Evolutionary conservation across 2,797 vertebrate genomes (phyloP).

Genomic region (Syngnathus acus): DNA sequence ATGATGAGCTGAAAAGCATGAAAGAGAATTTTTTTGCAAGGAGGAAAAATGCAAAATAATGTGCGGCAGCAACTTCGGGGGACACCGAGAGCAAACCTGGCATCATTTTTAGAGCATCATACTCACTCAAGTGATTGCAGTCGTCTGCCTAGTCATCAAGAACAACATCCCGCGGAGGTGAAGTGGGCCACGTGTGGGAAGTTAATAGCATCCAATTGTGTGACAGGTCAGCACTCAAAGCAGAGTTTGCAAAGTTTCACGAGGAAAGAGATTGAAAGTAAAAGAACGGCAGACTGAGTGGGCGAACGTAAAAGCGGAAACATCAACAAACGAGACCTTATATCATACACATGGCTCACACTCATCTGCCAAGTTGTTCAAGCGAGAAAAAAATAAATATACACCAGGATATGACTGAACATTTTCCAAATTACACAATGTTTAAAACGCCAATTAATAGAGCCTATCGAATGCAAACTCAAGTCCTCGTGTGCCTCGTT

Average conservation of each 20-base stretch:
- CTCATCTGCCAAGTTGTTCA: background rate
- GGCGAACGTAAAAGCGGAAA: background rate
- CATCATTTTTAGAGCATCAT: background rate
- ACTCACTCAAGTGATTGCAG: constrained; percentile 3
- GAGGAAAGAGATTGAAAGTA: background rate
- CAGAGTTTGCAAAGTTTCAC: background rate
- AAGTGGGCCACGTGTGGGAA: background rate
- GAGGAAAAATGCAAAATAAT: too few species aligned
- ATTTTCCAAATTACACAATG: background rate
- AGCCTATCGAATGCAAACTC: background rate
- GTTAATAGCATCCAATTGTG: background rate
- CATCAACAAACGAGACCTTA: background rate
- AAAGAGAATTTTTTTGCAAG: too few species aligned
- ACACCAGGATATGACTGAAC: background rate
- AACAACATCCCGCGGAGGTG: background rate
- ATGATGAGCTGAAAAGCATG: too few species aligned
- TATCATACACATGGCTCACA: background rate
- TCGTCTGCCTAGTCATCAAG: background rate
- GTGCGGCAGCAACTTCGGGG: too few species aligned
- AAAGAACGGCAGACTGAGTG: constrained; percentile 1
- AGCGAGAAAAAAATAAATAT: background rate
- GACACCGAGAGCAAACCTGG: background rate
- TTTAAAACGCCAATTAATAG: background rate
- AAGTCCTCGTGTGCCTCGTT: background rate
- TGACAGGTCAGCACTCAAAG: background rate